A percentile compares a stretch with the other conserved stretches of the same genome.
Evolutionary conservation across 2,797 vertebrate genomes (phyloP).

Genomic region (Phataginus tetradactyla): DNA sequence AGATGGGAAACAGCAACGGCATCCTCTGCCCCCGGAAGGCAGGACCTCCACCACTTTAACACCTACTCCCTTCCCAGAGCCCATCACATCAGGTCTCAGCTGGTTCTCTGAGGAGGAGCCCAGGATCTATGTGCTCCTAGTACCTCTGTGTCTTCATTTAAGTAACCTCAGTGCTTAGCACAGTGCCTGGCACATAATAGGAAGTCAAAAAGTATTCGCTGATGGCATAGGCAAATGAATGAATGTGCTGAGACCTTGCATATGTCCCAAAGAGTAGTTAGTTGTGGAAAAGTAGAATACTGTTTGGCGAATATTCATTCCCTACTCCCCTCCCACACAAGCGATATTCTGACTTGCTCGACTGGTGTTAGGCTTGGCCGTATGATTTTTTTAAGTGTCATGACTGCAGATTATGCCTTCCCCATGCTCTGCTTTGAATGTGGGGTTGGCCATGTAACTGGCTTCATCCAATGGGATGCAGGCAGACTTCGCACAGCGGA

Average conservation of each 20-base stretch:
- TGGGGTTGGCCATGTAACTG: not conserved
- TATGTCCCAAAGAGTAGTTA: not conserved
- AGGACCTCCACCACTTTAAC: not conserved
- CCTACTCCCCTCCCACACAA: not conserved
- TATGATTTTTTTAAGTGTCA: not conserved
- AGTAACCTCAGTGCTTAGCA: not conserved
- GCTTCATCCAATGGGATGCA: not conserved
- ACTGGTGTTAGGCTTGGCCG: not conserved
- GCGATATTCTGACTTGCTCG: not conserved
- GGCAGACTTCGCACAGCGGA: not conserved
- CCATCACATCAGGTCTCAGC: not conserved
- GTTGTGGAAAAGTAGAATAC: not conserved
- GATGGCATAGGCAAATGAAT: not conserved
- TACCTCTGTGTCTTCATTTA: not conserved
- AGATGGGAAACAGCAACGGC: not conserved
- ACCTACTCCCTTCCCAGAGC: not conserved
- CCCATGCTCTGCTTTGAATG: not conserved
- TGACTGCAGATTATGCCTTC: not conserved
- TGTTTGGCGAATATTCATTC: not conserved
- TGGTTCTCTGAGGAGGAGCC: not conserved
- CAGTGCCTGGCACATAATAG: not conserved
- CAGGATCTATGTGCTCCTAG: not conserved
- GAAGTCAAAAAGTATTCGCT: not conserved
- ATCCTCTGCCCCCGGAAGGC: not conserved
- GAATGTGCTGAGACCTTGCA: not conserved